Evolutionary conservation across 2,797 vertebrate species (phyloP), one percentile per base, ranked within the genome.

Genomic region (Rhyacichthys aspro): DNA sequence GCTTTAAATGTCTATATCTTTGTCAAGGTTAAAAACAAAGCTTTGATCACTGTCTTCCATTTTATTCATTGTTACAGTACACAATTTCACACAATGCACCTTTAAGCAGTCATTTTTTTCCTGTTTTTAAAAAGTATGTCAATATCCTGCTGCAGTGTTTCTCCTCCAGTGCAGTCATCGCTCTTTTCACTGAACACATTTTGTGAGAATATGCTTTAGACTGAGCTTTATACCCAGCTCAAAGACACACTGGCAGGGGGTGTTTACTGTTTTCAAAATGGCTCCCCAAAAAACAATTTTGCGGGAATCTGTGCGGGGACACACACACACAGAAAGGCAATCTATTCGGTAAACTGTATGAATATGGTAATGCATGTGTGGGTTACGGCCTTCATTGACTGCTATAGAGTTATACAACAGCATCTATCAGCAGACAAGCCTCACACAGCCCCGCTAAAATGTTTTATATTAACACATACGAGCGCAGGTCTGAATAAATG

Each of bases 381-480:
- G 80, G 83, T 86, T 86, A 83, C 55, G 66, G 74, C 78, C 71
- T 72, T 70, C 74, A 75, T 83, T 84, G 74, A 81, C 33, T 54
- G 70, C 71, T 53, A 65, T 61, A 18, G 68, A 69, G 64, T 75
- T 77, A 82, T 12, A 41, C 58, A 76, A 67, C 66, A 63, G 59
- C 67, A 83, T 80, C 64, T 67, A 76, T 84, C 85, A 86, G 61
- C 55, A 69, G 50, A 72, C 39, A 42, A 63, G 50, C 32, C 43
- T 49, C 45, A 54, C 16, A 32, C 48, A 67, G 3, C 12, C n/a
- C 5, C 14, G 11, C 23, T 5, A 28, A 28, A 28, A 28, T 2
- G 23, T 28, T 28, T 28, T 28, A 28, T 28, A 28, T 23, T 14
- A 39, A 28, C 14, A n/a, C 10, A 7, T 12, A 23, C 12, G 8